phyloP scores from a whole-genome alignment of 2,113 vertebrate species.

The Lota lota region DNA sequence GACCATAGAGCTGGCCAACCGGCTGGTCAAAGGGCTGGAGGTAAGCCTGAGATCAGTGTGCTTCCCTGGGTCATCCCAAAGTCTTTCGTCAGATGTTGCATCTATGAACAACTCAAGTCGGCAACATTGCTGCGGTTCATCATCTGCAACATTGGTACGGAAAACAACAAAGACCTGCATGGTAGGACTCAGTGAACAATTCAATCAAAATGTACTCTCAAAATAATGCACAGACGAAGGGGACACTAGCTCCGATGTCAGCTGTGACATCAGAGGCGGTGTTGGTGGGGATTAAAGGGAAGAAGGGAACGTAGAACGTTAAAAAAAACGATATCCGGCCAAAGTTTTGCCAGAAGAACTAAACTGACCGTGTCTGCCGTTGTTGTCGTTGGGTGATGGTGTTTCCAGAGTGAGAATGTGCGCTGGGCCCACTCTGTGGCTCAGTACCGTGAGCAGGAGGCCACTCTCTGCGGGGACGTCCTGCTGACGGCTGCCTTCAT shows the following conservation, averaged over 20 bases:
- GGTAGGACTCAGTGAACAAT: too few relatives aligned
- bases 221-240: too few relatives aligned
- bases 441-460: conserved; percentile 74
- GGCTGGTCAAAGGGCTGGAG: conserved; percentile 95
- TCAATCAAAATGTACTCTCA: too few relatives aligned
- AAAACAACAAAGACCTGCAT: too few relatives aligned
- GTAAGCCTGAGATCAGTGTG: conserved; percentile 64
- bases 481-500: conserved; percentile 73
- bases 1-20: conserved; percentile 93
- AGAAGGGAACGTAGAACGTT: too few relatives aligned
- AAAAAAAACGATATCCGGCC: not conserved
- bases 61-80: conserved; percentile 4
- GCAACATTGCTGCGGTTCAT: too few relatives aligned
- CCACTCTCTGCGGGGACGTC: conserved; percentile 71
- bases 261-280: too few relatives aligned
- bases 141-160: too few relatives aligned
- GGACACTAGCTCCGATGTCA: too few relatives aligned
- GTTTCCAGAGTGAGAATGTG: conserved; percentile 73
- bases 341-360: not conserved
- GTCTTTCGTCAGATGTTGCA: too few relatives aligned
- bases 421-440: conserved; percentile 74
- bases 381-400: not conserved
- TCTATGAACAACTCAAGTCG: too few relatives aligned
- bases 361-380: not conserved
- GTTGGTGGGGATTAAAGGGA: too few relatives aligned